phyloP scores from a whole-genome alignment of 2,113 vertebrate genomes.

The human region DNA sequence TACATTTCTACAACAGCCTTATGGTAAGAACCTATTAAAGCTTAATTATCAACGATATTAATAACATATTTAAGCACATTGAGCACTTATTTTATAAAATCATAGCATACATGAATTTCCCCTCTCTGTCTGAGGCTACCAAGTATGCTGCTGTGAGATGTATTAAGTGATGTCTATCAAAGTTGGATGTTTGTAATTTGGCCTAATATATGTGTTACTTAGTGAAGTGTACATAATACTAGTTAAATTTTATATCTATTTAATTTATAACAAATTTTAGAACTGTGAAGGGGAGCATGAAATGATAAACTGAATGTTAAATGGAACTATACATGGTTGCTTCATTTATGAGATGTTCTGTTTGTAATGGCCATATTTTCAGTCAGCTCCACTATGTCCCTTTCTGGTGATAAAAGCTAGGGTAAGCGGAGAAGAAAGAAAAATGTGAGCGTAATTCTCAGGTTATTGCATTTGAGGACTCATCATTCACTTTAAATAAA shows the following conservation, averaged over 20 bases:
- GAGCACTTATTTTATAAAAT: background rate
- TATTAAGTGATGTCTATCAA: background rate
- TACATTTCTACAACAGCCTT: constrained; percentile 98
- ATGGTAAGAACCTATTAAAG: constrained; percentile 88
- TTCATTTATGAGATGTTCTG: background rate
- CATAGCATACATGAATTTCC: background rate
- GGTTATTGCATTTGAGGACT: background rate
- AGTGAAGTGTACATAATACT: background rate
- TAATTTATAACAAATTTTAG: background rate
- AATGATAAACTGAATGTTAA: background rate
- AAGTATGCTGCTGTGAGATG: background rate
- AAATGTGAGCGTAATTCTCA: background rate
- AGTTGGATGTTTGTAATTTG: background rate
- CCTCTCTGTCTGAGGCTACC: background rate
- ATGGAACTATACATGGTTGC: background rate
- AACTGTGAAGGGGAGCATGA: background rate
- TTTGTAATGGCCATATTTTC: background rate
- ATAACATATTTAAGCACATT: background rate
- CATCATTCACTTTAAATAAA: background rate
- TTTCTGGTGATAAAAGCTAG: background rate
- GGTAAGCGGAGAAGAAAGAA: background rate
- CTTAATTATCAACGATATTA: background rate
- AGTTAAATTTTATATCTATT: background rate
- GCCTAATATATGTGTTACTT: background rate
- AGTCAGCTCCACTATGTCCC: background rate